A percentile compares a stretch with the other conserved stretches of the same genome.
Evolutionary conservation across 1,140 invertebrate genomes (phyloP).

Genomic region (Ceratosolen solmsi): DNA sequence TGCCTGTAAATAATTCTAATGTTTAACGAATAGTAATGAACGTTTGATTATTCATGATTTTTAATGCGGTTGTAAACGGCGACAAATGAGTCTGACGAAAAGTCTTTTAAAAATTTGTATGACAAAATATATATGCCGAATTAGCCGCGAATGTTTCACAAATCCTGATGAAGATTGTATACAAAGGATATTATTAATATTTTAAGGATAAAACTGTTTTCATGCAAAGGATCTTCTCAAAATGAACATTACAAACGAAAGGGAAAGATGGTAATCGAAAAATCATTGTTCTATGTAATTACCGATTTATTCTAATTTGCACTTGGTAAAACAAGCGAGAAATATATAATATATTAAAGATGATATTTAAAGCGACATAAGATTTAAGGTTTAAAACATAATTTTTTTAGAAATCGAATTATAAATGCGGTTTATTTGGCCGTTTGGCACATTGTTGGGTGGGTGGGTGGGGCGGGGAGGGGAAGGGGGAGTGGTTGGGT

Average conservation of each 20-base stretch:
- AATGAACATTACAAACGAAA: constrained; percentile 26
- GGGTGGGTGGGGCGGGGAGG: too few relatives aligned
- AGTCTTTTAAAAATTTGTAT: constrained; percentile 32
- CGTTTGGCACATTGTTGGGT: constrained; percentile 1
- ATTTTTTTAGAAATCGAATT: constrained; percentile 61
- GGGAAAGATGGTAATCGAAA: constrained; percentile 28
- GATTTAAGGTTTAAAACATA: constrained; percentile 51
- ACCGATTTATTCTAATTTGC: constrained; percentile 65
- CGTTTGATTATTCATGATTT: constrained; percentile 29
- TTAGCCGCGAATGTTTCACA: constrained; percentile 28
- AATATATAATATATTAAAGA: constrained; percentile 69
- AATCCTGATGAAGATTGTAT: too few relatives aligned
- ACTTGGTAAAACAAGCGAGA: constrained; percentile 58
- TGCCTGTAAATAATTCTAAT: constrained; percentile 45
- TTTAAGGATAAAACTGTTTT: constrained; percentile 41
- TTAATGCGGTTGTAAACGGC: constrained; percentile 9
- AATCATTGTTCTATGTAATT: constrained; percentile 59
- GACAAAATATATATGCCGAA: constrained; percentile 34
- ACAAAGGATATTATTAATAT: too few relatives aligned
- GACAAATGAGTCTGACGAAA: constrained; percentile 12
- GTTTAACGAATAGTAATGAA: constrained; percentile 24
- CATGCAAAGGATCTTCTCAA: constrained; percentile 25
- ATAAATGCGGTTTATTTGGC: constrained; percentile 43
- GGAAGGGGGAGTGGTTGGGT: too few relatives aligned
- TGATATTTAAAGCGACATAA: constrained; percentile 60